Conservation (phyloP, 2,797 vertebrate genomes). For the Acipenser ruthenus region DNA sequence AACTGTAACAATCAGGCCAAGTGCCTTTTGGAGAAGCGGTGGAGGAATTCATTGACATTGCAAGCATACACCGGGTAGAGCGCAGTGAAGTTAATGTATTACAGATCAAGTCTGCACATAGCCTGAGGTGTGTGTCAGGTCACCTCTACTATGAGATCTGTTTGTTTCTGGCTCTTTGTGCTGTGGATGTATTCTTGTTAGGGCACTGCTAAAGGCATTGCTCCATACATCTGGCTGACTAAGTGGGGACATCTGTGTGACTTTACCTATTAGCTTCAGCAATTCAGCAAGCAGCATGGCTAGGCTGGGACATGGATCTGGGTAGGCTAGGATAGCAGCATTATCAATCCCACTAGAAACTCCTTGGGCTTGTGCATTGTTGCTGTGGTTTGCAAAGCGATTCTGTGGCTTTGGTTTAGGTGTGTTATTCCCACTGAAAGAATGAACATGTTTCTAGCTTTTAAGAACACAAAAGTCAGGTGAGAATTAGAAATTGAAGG, state of each 20-base stretch:
- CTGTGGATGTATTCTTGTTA: constrained; percentile 43
- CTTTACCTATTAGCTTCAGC: constrained; percentile 18
- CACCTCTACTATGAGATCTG: constrained; percentile 37
- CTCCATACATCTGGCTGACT: constrained; percentile 40
- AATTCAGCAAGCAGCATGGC: background rate
- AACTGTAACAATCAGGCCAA: background rate
- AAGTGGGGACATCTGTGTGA: constrained; percentile 42
- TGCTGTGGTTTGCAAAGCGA: no score
- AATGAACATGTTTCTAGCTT: no score
- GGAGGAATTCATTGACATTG: background rate
- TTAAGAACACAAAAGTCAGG: no score
- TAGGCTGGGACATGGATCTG: no score
- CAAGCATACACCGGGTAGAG: background rate
- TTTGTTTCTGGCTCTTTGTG: constrained; percentile 42
- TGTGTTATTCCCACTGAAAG: no score
- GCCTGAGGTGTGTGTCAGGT: constrained; percentile 33
- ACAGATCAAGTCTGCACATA: constrained; percentile 25
- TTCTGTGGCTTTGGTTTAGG: no score
- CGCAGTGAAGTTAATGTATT: background rate
- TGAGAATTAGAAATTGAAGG: no score
- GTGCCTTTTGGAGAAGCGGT: no score
- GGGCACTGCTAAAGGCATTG: constrained; percentile 38
- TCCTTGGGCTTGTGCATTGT: no score
- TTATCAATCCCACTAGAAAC: no score
- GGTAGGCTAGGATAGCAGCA: no score